Evolutionary conservation across 1,140 invertebrate genomes (phyloP).

Genomic region (Scaptomyza graminum): DNA sequence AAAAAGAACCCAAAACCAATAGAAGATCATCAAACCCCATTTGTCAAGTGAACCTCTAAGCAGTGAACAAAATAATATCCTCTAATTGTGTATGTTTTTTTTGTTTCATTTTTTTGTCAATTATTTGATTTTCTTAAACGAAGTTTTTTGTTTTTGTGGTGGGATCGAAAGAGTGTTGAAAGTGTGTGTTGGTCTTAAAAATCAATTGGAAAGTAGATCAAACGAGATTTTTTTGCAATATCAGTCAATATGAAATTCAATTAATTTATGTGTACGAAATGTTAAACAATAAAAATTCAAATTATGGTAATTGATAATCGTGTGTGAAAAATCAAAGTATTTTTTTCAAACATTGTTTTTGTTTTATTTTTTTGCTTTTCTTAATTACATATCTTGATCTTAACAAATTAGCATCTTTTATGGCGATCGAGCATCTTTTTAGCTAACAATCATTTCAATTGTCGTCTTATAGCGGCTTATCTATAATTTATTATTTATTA

Average conservation of each 20-base stretch:
- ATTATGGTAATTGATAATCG: background rate
- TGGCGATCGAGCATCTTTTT: background rate
- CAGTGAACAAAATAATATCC: background rate
- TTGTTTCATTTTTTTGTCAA: background rate
- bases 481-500: background rate
- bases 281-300: background rate
- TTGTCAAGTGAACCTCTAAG: background rate
- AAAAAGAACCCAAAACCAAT: constrained; percentile 9
- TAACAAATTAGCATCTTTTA: constrained; percentile 12
- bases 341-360: constrained; percentile 7
- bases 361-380: background rate
- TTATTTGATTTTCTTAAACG: background rate
- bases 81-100: constrained; percentile 3
- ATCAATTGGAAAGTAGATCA: constrained; percentile 2
- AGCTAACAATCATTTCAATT: background rate
- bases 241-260: background rate
- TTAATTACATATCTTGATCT: background rate
- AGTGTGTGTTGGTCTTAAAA: background rate
- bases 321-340: constrained; percentile 8
- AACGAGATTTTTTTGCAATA: background rate
- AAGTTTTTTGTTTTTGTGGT: background rate
- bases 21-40: constrained; percentile 3
- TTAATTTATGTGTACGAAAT: background rate
- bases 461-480: constrained; percentile 1
- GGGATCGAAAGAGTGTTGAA: background rate